These are phyloP conservation scores for Tetraodon nigroviridis DNA, from an alignment of 2,113 vertebrate species.

Conservation along the genomic window DNA sequence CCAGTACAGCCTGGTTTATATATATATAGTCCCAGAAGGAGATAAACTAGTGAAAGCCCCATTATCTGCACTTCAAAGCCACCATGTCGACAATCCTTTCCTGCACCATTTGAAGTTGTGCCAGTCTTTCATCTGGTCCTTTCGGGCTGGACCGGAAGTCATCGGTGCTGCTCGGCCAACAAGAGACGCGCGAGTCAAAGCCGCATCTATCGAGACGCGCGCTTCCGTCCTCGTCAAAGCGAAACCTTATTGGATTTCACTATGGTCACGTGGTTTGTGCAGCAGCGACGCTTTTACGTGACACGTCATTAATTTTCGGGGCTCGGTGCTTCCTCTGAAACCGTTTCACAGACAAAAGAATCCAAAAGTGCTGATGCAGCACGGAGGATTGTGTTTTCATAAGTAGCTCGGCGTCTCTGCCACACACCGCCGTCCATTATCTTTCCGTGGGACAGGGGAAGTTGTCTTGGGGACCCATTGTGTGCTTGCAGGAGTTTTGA, in stretches of 20 bases:
- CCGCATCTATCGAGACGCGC: too few species aligned
- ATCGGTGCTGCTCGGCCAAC: constrained; percentile 49
- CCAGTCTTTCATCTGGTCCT: constrained; percentile 75
- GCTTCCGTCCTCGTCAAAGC: too few species aligned
- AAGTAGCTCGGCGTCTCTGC: constrained; percentile 58
- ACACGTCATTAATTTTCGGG: constrained; percentile 63
- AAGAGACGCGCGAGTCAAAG: constrained; percentile 36
- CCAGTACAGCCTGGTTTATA: constrained; percentile 54
- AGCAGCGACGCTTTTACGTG: constrained; percentile 39
- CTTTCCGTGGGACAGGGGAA: constrained; percentile 61
- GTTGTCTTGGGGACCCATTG: constrained; percentile 70
- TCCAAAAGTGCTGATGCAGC: constrained; percentile 67
- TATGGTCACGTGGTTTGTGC: not conserved
- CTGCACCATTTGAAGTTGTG: constrained; percentile 66
- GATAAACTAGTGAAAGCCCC: constrained; percentile 65
- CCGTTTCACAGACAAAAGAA: constrained; percentile 62
- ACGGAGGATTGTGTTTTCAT: constrained; percentile 64
- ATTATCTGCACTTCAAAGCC: constrained; percentile 74
- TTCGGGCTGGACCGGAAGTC: constrained; percentile 64
- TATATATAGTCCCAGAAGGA: constrained; percentile 48
- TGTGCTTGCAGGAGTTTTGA: constrained; percentile 52
- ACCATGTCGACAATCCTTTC: constrained; percentile 60
- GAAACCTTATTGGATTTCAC: too few species aligned
- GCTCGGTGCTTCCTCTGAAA: constrained; percentile 57
- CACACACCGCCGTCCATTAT: constrained; percentile 64